A percentile compares a stretch with the other conserved stretches of the same genome.
phyloP scores from a whole-genome alignment of 1,140 invertebrate genomes.

The Sycophaga agraensis region DNA sequence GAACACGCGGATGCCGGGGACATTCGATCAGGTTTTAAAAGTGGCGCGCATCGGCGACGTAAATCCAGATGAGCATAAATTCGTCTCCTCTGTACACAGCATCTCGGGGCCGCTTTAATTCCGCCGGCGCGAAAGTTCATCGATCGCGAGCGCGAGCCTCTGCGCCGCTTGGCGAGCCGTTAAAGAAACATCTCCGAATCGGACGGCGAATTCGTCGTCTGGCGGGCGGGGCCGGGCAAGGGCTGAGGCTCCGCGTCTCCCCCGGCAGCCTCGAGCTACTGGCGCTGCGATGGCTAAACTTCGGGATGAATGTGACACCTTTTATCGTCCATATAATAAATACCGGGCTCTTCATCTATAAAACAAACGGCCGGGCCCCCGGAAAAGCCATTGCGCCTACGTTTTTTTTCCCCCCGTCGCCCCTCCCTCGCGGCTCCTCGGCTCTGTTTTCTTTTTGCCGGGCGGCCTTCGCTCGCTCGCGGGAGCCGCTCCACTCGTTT shows the following conservation, averaged over 20 bases:
- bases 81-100: not conserved
- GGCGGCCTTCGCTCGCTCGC: no score
- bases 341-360: constrained; percentile 49
- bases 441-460: not conserved
- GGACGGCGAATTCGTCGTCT: no score
- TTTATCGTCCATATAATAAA: constrained; percentile 54
- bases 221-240: constrained; percentile 24
- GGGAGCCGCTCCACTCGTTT: no score
- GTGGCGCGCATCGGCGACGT: not conserved
- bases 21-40: no score
- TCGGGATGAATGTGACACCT: constrained; percentile 53
- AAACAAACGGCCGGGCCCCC: constrained; percentile 43
- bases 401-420: not conserved
- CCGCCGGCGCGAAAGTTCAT: no score
- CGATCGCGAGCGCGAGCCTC: no score
- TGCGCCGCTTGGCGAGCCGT: constrained; percentile 28
- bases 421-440: not conserved
- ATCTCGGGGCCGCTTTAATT: not conserved
- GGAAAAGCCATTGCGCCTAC: constrained; percentile 14
- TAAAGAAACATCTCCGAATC: constrained; percentile 42
- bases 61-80: constrained; percentile 16
- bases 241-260: no score
- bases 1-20: no score
- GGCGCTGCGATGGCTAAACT: constrained; percentile 43
- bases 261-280: constrained; percentile 4